Evolutionary conservation across 2,888 invertebrate genomes (phyloP).

Genomic region (Tenthredo distinguenda): DNA sequence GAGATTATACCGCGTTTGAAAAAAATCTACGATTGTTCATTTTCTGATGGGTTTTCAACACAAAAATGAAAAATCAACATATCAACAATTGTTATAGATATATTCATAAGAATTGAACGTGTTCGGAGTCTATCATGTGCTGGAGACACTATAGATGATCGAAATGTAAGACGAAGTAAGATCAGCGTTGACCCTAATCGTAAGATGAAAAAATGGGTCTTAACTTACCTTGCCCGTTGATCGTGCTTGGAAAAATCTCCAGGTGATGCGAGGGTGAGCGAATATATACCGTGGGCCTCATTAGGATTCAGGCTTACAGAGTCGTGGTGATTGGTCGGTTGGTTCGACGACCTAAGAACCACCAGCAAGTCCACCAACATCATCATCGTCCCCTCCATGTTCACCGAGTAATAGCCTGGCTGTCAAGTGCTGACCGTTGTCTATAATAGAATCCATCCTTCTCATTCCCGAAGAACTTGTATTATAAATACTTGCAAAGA

Average conservation of each 20-base stretch:
- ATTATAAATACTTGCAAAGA: not conserved
- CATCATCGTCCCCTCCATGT: constrained; percentile 8
- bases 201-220: constrained; percentile 16
- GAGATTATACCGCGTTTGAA: no score
- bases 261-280: constrained; percentile 66
- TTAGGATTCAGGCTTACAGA: constrained; percentile 75
- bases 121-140: not conserved
- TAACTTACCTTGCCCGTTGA: constrained; percentile 72
- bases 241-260: constrained; percentile 70
- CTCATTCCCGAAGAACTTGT: constrained; percentile 7
- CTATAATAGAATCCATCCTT: constrained; percentile 18
- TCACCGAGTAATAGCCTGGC: not conserved
- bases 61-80: not conserved
- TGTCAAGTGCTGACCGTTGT: constrained; percentile 3
- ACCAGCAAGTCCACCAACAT: constrained; percentile 20
- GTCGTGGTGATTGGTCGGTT: constrained; percentile 75
- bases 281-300: constrained; percentile 76
- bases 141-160: not conserved
- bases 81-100: not conserved
- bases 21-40: not conserved
- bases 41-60: not conserved
- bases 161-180: not conserved
- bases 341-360: constrained; percentile 73
- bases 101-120: not conserved
- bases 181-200: not conserved